phyloP scores from a whole-genome alignment of 2,113 vertebrate genomes.

The Anhinga rufa region DNA sequence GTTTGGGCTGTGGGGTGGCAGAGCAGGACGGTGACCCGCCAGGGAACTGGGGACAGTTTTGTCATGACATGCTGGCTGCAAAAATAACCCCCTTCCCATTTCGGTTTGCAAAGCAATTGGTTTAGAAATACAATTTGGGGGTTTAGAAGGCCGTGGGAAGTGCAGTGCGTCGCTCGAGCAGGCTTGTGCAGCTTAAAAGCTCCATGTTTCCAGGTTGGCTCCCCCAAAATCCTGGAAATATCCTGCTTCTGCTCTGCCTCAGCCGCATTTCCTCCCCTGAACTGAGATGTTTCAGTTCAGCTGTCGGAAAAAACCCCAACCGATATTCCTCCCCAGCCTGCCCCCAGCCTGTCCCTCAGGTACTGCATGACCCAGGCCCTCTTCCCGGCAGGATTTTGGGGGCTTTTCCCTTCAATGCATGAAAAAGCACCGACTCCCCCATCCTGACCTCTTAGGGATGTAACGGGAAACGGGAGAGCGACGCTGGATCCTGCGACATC shows the following conservation, averaged over 20 bases:
- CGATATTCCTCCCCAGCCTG: not conserved
- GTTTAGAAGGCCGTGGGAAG: not conserved
- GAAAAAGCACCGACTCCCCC: too few species aligned
- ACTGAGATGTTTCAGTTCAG: not conserved
- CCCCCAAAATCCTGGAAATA: not conserved
- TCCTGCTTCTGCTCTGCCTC: not conserved
- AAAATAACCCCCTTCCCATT: not conserved
- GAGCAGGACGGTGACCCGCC: not conserved
- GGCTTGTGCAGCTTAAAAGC: not conserved
- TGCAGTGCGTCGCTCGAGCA: accelerated
- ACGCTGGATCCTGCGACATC: not conserved
- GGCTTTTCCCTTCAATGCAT: not conserved
- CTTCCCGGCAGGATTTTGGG: not conserved
- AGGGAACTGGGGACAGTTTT: not conserved
- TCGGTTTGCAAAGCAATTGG: not conserved
- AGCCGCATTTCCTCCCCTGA: not conserved
- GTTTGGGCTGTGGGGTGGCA: not conserved
- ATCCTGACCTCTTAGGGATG: not conserved
- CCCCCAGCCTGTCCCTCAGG: not conserved
- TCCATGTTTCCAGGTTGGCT: not conserved
- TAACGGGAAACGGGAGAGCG: not conserved
- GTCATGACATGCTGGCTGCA: not conserved
- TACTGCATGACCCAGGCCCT: not conserved
- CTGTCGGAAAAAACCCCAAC: not conserved
- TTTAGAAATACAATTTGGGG: not conserved